A percentile compares a stretch with the other conserved stretches of the same genome.
Conservation (phyloP, 2,797 vertebrate species). For the Xenops minutus region DNA sequence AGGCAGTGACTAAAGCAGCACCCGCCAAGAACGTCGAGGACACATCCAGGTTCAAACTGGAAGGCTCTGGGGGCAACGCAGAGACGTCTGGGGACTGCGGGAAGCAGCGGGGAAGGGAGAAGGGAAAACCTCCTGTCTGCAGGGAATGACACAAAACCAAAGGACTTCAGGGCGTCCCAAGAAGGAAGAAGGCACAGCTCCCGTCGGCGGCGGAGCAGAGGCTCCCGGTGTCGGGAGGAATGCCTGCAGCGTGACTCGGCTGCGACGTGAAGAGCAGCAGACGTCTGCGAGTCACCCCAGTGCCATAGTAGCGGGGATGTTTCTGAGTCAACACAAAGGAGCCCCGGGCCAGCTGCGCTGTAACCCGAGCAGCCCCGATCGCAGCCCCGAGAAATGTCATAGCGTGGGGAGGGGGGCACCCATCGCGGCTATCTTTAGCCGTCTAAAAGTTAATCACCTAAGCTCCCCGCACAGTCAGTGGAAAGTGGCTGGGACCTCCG, state of each 20-base stretch:
- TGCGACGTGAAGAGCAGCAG: neutral
- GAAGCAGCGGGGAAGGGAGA: neutral
- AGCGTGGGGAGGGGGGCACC: neutral
- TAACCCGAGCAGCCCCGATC: neutral
- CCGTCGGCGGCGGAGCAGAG: fast-evolving
- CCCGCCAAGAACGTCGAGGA: neutral
- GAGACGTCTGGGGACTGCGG: neutral
- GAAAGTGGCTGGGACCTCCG: conserved; percentile 30
- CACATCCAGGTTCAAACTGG: neutral
- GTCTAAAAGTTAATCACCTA: neutral
- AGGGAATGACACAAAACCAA: neutral
- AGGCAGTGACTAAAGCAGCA: neutral
- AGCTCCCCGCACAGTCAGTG: neutral
- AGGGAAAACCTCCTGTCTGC: neutral
- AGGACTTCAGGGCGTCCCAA: neutral
- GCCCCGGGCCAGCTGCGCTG: conserved; percentile 22
- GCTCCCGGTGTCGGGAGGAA: neutral
- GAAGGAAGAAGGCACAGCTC: neutral
- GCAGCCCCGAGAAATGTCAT: conserved; percentile 28
- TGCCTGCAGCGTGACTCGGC: neutral
- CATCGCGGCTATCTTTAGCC: conserved; percentile 38
- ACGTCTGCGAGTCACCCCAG: neutral
- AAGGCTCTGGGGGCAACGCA: neutral
- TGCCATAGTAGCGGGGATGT: conserved; percentile 33
- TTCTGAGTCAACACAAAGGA: conserved; percentile 27